phyloP scores from a whole-genome alignment of 2,888 invertebrate genomes.

The Geotrupes spiniger region DNA sequence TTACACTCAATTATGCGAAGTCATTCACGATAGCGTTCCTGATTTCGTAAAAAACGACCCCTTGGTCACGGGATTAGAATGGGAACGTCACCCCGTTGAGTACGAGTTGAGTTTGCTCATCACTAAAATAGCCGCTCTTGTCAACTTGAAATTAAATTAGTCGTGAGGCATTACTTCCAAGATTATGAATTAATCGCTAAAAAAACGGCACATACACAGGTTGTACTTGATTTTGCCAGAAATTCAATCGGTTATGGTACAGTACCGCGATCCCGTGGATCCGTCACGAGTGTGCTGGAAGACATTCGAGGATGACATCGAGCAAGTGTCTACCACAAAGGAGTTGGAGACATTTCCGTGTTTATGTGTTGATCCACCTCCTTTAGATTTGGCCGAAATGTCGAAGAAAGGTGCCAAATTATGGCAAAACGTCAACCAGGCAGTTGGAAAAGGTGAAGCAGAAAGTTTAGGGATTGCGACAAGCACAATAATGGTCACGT shows the following conservation, averaged over 20 bases:
- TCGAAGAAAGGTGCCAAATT: slow-evolving; percentile 51
- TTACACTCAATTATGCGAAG: slow-evolving; percentile 72
- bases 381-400: slow-evolving; percentile 53
- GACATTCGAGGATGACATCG: slow-evolving; percentile 74
- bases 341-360: slow-evolving; percentile 66
- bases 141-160: slow-evolving; percentile 58
- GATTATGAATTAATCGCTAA: slow-evolving; percentile 70
- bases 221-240: slow-evolving; percentile 62
- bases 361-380: slow-evolving; percentile 56
- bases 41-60: slow-evolving; percentile 52
- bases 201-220: slow-evolving; percentile 58
- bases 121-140: slow-evolving; percentile 66
- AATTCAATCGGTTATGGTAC: slow-evolving; percentile 59
- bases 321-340: slow-evolving; percentile 57
- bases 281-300: slow-evolving; percentile 68
- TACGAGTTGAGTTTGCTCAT: slow-evolving; percentile 66
- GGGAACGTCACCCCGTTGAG: slow-evolving; percentile 66
- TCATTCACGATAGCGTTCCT: slow-evolving; percentile 65
- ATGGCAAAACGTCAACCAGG: slow-evolving; percentile 54
- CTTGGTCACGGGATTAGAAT: slow-evolving; percentile 58
- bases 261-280: slow-evolving; percentile 73
- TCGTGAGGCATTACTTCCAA: slow-evolving; percentile 71
- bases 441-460: slow-evolving; percentile 62
- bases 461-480: slow-evolving; percentile 69
- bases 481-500: slow-evolving; percentile 72